phyloP scores from a whole-genome alignment of 2,113 vertebrate genomes.

The Petromus typicus region DNA sequence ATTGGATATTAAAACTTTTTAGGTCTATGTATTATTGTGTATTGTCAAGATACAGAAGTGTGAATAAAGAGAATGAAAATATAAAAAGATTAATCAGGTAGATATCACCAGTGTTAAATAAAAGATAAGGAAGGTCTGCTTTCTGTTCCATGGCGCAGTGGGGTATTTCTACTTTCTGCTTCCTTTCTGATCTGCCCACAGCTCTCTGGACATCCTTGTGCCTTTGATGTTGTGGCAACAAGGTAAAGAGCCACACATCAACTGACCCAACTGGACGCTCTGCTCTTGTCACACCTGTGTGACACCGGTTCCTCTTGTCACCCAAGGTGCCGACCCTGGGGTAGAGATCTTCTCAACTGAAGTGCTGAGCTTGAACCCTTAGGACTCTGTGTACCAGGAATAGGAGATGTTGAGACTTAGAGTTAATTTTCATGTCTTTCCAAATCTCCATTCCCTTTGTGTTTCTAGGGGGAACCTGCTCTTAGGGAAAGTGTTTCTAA shows the following conservation, averaged over 20 bases:
- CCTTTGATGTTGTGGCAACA: background rate
- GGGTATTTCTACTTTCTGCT: background rate
- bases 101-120: background rate
- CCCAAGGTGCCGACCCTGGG: background rate
- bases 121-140: background rate
- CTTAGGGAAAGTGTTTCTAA: background rate
- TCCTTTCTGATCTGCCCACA: background rate
- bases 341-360: background rate
- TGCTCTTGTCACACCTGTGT: background rate
- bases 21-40: background rate
- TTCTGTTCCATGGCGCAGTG: background rate
- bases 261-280: background rate
- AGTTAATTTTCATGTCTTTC: background rate
- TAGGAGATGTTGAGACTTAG: background rate
- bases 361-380: background rate
- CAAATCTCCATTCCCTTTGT: background rate
- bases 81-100: background rate
- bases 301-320: background rate
- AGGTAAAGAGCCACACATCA: background rate
- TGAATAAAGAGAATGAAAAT: background rate
- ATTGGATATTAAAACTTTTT: background rate
- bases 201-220: background rate
- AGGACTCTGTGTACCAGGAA: background rate
- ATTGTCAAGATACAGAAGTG: background rate
- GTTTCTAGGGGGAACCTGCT: background rate